These are phyloP conservation scores for Escarpia spicata DNA, from an alignment of 2,888 invertebrate genomes.

Conservation along the genomic window DNA sequence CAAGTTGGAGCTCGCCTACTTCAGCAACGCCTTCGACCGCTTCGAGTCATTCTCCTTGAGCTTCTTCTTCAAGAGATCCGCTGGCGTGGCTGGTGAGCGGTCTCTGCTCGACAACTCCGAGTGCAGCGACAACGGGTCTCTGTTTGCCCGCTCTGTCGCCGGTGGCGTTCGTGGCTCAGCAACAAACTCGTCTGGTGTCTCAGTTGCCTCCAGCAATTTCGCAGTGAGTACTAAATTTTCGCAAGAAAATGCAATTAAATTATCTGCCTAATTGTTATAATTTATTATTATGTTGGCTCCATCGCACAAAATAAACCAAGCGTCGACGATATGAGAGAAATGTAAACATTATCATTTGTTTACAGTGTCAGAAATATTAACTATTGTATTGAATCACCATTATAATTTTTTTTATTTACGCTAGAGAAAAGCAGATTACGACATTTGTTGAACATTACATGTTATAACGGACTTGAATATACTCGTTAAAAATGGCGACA, in stretches of 20 bases:
- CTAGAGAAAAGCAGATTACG: too few species aligned
- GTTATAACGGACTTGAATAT: too few species aligned
- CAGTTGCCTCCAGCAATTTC: not conserved
- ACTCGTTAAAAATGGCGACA: too few species aligned
- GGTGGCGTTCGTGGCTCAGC: not conserved
- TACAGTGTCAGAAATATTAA: too few species aligned
- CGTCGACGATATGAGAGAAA: too few species aligned
- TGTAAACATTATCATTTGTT: too few species aligned
- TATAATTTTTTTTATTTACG: too few species aligned
- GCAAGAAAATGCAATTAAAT: not conserved
- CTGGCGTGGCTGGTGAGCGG: not conserved
- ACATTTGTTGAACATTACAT: too few species aligned
- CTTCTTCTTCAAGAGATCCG: slow-evolving; percentile 8
- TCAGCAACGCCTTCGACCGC: slow-evolving; percentile 24
- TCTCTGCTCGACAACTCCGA: slow-evolving; percentile 19
- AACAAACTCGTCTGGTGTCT: not conserved
- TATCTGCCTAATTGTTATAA: not conserved
- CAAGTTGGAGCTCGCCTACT: slow-evolving; percentile 21
- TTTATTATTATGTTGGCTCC: not conserved
- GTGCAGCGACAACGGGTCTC: not conserved
- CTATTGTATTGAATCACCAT: too few species aligned
- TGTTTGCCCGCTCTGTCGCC: not conserved
- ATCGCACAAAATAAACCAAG: not conserved
- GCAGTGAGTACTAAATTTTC: not conserved
- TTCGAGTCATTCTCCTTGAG: slow-evolving; percentile 1